A percentile compares a stretch with the other conserved stretches of the same genome.
phyloP scores from a whole-genome alignment of 2,888 invertebrate genomes.

The Drosophila mulleri region DNA sequence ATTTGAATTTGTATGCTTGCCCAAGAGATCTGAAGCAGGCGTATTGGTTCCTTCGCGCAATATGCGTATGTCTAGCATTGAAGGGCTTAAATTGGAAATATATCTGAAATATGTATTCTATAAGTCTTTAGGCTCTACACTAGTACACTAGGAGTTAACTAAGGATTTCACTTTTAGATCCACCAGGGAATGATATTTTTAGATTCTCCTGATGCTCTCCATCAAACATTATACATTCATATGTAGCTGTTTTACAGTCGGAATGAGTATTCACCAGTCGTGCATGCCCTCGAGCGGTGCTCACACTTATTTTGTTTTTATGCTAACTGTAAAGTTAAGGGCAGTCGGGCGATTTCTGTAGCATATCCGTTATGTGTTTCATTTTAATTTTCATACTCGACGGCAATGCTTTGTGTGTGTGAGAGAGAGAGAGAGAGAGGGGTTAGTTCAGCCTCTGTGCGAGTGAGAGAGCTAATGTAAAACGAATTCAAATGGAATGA shows the following conservation, averaged over 20 bases:
- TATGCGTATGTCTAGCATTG: too few relatives aligned
- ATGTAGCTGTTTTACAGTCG: too few relatives aligned
- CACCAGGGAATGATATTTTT: too few relatives aligned
- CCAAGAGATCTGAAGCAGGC: not conserved
- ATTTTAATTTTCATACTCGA: conserved; percentile 71
- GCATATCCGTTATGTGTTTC: conserved; percentile 74
- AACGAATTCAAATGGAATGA: conserved; percentile 58
- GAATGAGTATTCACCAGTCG: not conserved
- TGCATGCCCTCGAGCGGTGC: not conserved
- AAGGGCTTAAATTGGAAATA: too few relatives aligned
- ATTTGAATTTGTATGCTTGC: not conserved
- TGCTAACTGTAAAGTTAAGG: conserved; percentile 62
- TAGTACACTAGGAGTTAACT: too few relatives aligned
- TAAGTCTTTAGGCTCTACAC: too few relatives aligned
- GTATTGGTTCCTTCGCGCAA: too few relatives aligned
- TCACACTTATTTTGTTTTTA: not conserved
- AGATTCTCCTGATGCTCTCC: too few relatives aligned
- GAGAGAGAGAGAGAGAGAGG: not conserved
- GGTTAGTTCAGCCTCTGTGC: not conserved
- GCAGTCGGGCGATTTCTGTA: conserved; percentile 76
- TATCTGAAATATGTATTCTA: too few relatives aligned
- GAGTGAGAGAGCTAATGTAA: conserved; percentile 27
- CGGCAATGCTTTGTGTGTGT: not conserved
- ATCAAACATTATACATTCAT: too few relatives aligned
- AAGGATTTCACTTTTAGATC: too few relatives aligned